phyloP scores from a whole-genome alignment of 2,797 vertebrate species.

The Florisuga fusca region DNA sequence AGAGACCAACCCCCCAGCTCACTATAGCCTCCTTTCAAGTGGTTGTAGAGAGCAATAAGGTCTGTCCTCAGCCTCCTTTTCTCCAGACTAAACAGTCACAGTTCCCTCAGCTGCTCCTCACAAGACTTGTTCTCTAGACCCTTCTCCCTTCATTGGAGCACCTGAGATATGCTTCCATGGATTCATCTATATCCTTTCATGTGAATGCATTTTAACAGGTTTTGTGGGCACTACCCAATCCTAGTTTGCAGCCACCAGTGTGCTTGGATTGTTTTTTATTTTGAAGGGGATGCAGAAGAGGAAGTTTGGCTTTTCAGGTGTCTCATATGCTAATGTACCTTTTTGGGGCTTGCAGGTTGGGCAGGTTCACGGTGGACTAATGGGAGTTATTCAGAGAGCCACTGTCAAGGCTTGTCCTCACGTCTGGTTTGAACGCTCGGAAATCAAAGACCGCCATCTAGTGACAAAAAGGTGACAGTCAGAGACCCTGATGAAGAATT shows the following conservation, averaged over 20 bases:
- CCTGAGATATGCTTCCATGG: neutral
- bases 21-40: too few species aligned
- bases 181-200: neutral
- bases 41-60: too few species aligned
- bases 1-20: too few species aligned
- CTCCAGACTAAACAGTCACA: too few species aligned
- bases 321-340: neutral
- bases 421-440: slow-evolving; percentile 95
- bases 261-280: neutral
- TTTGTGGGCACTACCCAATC: neutral
- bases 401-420: slow-evolving; percentile 93
- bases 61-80: too few species aligned
- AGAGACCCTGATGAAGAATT: neutral
- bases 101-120: too few species aligned
- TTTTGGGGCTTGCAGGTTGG: slow-evolving; percentile 86
- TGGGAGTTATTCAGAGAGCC: slow-evolving; percentile 94
- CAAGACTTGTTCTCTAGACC: too few species aligned
- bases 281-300: neutral
- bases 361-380: slow-evolving; percentile 91
- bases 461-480: slow-evolving; percentile 88
- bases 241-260: neutral
- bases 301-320: neutral
- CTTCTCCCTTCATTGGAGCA: neutral
- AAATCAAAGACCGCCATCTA: slow-evolving; percentile 92
- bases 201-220: neutral